Evolutionary conservation across 2,113 vertebrate species (phyloP).

Genomic region (Tichodroma muraria): DNA sequence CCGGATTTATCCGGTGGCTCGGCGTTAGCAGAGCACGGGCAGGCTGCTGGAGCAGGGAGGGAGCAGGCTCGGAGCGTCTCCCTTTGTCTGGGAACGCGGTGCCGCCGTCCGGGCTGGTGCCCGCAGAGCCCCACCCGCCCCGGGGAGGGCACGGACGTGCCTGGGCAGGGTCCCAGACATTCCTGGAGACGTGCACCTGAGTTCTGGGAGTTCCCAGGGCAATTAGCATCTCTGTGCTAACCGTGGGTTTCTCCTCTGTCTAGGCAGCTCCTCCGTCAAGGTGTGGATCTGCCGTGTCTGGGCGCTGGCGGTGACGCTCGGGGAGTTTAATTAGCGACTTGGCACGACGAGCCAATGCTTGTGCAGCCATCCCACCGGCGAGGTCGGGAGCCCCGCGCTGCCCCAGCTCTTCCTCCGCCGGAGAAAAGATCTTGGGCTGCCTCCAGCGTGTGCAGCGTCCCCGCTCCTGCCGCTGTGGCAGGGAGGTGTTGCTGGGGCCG

Average conservation of each 20-base stretch:
- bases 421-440: neutral
- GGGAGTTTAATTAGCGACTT: neutral
- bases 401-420: neutral
- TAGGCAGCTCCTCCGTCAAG: slow-evolving; percentile 19
- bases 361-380: neutral
- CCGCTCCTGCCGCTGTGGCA: accelerated
- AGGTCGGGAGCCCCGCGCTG: accelerated
- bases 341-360: neutral
- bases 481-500: neutral
- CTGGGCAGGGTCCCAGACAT: neutral
- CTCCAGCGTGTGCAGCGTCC: accelerated
- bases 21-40: neutral
- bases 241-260: slow-evolving; percentile 16
- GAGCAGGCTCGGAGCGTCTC: neutral
- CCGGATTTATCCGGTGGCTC: neutral
- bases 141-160: neutral
- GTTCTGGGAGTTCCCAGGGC: slow-evolving; percentile 13
- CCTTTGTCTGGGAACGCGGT: neutral
- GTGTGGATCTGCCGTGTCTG: neutral
- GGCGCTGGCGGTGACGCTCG: neutral
- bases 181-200: slow-evolving; percentile 21
- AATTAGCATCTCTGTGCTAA: neutral
- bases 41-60: neutral
- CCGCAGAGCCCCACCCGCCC: neutral
- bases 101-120: neutral